Conservation (phyloP, 2,113 vertebrate species). For the Fregetta grallaria region DNA sequence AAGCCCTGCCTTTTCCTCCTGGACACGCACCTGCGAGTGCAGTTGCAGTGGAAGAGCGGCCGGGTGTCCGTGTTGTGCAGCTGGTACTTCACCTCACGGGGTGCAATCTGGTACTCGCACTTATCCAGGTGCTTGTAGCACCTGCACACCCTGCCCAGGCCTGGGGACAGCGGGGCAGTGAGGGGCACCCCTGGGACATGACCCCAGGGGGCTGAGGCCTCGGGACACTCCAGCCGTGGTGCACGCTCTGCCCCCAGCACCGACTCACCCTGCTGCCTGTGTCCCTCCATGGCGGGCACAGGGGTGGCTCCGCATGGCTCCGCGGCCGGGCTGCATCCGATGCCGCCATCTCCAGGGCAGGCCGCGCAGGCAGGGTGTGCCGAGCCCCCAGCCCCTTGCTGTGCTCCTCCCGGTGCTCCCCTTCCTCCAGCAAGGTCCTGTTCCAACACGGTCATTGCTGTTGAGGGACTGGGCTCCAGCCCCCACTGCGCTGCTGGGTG, state of each 20-base stretch:
- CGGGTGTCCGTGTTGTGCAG: conserved; percentile 66
- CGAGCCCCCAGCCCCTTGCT: neutral
- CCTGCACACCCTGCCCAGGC: conserved; percentile 34
- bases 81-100: conserved; percentile 73
- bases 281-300: accelerated
- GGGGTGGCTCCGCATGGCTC: accelerated
- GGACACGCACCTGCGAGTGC: conserved; percentile 75
- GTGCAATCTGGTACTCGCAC: conserved; percentile 74
- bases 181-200: neutral
- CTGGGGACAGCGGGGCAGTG: conserved; percentile 10
- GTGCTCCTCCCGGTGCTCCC: accelerated
- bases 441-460: neutral
- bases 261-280: neutral
- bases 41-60: conserved; percentile 84
- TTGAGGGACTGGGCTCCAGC: neutral
- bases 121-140: conserved; percentile 71
- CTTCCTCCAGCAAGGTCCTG: neutral
- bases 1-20: neutral
- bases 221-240: accelerated
- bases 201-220: neutral
- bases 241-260: accelerated
- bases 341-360: accelerated
- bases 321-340: accelerated
- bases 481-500: neutral
- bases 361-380: accelerated